Base-by-base conservation (phyloP, 2,797 vertebrate genomes). In the Chaenodraco wilsoni region DNA sequence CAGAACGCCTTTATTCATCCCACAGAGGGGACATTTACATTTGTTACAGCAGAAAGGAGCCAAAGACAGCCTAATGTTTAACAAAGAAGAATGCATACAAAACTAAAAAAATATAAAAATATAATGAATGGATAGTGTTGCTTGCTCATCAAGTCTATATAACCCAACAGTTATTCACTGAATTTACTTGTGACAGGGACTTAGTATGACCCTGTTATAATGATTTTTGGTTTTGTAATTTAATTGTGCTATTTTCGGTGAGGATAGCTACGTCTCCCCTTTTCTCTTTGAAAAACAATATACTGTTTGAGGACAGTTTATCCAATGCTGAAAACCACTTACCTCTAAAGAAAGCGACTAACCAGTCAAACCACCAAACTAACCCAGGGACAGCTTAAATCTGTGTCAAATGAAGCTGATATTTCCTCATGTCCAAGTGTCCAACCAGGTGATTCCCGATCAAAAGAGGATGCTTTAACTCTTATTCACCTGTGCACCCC, bases 291-390 rank as follows among this genome's bases (percentile, higher is more conserved):
- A 40, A 31, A 60, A 31, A 62, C 4, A 37, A 21, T 15, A 13
- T 8, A 48, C 17, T 27, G 31, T 49, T 33, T 23, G 5, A 19
- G 15, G 33, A 8, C 5, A 9, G 23, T 57, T 50, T 50, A 65
- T 41, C 31, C 5, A 59, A 6, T 15, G 27, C 19, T 45, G 5
- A 66, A 48, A 15, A 58, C 21, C 45, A 70, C 87, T 80, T 82
- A 88, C 88, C 85, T 71, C 23, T 2, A 33, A 19, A 71, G 54
- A 31, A 44, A 52, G 23, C 37, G 5, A 69, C 31, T 9, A 33
- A 31, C 40, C 64, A 21, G 57, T 59, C 37, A 51, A 59, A 58
- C 9, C 56, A 55, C 44, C 3, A 27, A 50, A 49, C 51, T 5
- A 46, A 71, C 40, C 21, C 5, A 23, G 7, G 5, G 17, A 45